A percentile compares a stretch with the other conserved stretches of the same genome.
Evolutionary conservation across 2,888 invertebrate genomes (phyloP).

Genomic region (Drosophila basisetae): DNA sequence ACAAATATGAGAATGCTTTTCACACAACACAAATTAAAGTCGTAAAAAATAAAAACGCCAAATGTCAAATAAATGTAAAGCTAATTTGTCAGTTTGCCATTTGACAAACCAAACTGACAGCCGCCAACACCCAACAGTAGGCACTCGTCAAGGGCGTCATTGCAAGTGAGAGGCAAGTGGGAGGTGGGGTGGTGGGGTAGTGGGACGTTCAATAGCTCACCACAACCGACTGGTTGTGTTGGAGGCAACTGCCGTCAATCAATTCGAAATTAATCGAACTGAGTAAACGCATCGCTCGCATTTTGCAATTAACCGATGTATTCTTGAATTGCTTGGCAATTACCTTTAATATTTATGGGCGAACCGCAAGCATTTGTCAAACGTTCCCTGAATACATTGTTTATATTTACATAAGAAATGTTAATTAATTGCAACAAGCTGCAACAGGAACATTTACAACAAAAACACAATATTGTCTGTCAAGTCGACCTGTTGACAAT

Average conservation of each 20-base stretch:
- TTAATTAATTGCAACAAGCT: constrained; percentile 65
- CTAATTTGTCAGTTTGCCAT: constrained; percentile 71
- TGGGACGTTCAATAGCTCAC: constrained; percentile 26
- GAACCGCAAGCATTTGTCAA: constrained; percentile 69
- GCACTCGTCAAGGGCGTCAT: constrained; percentile 10
- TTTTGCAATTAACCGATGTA: constrained; percentile 62
- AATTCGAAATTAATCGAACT: constrained; percentile 56
- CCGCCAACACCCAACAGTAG: constrained; percentile 1
- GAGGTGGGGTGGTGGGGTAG: background rate
- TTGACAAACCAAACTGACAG: constrained; percentile 30
- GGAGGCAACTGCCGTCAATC: constrained; percentile 51
- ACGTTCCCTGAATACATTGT: constrained; percentile 41
- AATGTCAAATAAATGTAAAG: constrained; percentile 66
- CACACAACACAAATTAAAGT: constrained; percentile 14
- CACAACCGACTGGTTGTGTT: constrained; percentile 16
- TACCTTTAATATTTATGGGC: constrained; percentile 63
- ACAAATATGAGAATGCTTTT: constrained; percentile 25
- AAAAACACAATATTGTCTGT: background rate
- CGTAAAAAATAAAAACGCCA: constrained; percentile 20
- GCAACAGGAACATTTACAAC: constrained; percentile 3
- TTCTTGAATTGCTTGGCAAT: constrained; percentile 53
- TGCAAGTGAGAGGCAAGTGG: background rate
- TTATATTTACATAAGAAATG: constrained; percentile 12
- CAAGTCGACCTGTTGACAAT: constrained; percentile 70
- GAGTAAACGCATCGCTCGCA: constrained; percentile 28